Conservation (phyloP, 1,140 invertebrate genomes). For the Leptopilina boulardi region DNA sequence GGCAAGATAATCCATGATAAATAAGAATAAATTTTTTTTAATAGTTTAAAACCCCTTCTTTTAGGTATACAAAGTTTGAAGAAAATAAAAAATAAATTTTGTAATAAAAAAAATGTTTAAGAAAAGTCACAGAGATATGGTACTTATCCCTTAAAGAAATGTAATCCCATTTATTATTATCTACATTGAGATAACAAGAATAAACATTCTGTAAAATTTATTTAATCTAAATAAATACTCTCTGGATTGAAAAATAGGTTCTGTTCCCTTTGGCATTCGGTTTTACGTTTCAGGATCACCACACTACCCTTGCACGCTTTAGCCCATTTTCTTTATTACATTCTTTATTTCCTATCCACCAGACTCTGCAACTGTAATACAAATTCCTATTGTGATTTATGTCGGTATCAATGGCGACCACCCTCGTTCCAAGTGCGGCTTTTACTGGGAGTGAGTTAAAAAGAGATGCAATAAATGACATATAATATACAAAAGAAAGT, state of each 20-base stretch:
- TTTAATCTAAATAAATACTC: slow-evolving; percentile 19
- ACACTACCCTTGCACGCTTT: slow-evolving; percentile 57
- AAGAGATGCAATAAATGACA: neutral
- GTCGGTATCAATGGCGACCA: slow-evolving; percentile 75
- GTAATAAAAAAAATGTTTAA: too few species aligned
- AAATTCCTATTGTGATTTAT: slow-evolving; percentile 78
- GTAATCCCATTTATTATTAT: too few species aligned
- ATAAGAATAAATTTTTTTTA: too few species aligned
- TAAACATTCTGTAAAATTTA: neutral
- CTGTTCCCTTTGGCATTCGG: slow-evolving; percentile 57
- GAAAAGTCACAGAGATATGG: too few species aligned
- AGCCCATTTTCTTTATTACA: slow-evolving; percentile 77
- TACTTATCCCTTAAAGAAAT: too few species aligned
- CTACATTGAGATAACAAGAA: too few species aligned
- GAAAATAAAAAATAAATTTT: too few species aligned
- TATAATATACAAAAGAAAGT: neutral
- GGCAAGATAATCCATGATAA: too few species aligned
- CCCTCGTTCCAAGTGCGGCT: slow-evolving; percentile 62
- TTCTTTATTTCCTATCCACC: slow-evolving; percentile 76
- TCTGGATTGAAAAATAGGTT: slow-evolving; percentile 53
- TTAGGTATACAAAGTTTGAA: too few species aligned
- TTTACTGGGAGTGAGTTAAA: neutral
- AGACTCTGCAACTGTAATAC: slow-evolving; percentile 76
- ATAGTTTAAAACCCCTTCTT: too few species aligned
- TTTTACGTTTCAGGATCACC: slow-evolving; percentile 56